These are phyloP conservation scores for Pteropus alecto DNA, from an alignment of 2,113 vertebrate genomes.

Conservation along the genomic window DNA sequence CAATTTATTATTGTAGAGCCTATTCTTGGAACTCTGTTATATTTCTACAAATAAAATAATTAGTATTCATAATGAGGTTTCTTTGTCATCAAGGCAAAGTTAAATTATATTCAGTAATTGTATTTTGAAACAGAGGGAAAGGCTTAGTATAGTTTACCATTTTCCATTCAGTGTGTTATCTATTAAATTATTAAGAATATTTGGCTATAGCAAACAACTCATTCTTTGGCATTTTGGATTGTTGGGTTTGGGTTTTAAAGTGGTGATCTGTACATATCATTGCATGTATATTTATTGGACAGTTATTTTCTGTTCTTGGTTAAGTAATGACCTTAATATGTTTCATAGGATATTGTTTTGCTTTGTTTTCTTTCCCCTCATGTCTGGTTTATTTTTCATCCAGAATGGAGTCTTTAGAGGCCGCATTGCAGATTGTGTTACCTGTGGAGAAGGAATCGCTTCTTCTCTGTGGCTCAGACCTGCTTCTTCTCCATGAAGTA, in stretches of 20 bases:
- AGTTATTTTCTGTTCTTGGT: background rate
- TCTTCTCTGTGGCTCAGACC: slow-evolving; percentile 82
- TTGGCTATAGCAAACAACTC: background rate
- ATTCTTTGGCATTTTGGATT: background rate
- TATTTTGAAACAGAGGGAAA: background rate
- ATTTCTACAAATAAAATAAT: background rate
- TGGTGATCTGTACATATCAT: background rate
- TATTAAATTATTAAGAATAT: background rate
- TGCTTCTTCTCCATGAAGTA: slow-evolving; percentile 82
- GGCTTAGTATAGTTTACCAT: background rate
- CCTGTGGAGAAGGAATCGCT: slow-evolving; percentile 87
- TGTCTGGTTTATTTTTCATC: slow-evolving; percentile 53
- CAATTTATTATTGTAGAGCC: background rate
- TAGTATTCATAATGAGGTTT: background rate
- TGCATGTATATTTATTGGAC: background rate
- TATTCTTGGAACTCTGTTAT: background rate
- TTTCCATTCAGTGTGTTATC: background rate
- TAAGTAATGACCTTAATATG: background rate
- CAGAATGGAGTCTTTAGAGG: slow-evolving; percentile 87
- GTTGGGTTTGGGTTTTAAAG: background rate
- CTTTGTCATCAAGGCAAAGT: background rate
- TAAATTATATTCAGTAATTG: background rate
- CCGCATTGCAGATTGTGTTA: slow-evolving; percentile 85
- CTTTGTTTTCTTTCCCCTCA: background rate
- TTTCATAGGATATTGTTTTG: background rate